phyloP scores from a whole-genome alignment of 2,113 vertebrate genomes.

The Pelecanus crispus region DNA sequence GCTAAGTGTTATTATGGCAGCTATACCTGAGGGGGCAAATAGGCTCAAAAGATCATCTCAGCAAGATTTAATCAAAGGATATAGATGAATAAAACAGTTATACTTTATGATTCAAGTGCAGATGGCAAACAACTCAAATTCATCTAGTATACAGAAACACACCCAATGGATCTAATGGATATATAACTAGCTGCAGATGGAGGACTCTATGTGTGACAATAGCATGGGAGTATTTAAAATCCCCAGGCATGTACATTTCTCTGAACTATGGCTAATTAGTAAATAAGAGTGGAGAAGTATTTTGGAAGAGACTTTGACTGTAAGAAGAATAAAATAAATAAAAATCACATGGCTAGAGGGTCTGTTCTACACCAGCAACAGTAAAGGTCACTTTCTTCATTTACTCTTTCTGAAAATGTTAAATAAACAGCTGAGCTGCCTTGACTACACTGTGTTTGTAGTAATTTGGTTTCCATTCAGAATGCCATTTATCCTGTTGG shows the following conservation, averaged over 20 bases:
- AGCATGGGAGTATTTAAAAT: neutral
- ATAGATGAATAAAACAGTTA: neutral
- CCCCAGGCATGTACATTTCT: neutral
- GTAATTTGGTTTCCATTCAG: neutral
- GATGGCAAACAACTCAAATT: neutral
- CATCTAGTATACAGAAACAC: neutral
- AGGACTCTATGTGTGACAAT: neutral
- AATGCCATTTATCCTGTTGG: neutral
- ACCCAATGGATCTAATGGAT: neutral
- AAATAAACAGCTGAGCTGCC: neutral
- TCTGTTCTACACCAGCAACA: neutral
- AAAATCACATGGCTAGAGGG: neutral
- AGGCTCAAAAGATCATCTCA: neutral
- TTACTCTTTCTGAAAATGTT: slow-evolving; percentile 11
- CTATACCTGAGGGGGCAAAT: neutral
- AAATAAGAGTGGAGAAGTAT: neutral
- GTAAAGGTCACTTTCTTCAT: slow-evolving; percentile 4
- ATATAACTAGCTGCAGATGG: neutral
- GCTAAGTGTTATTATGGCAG: neutral
- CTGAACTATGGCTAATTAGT: neutral
- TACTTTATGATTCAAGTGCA: neutral
- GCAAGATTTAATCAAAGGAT: neutral
- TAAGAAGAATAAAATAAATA: neutral
- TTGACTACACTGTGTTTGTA: neutral
- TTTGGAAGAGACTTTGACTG: neutral